phyloP scores from a whole-genome alignment of 2,797 vertebrate genomes.

The Coreius guichenoti region DNA sequence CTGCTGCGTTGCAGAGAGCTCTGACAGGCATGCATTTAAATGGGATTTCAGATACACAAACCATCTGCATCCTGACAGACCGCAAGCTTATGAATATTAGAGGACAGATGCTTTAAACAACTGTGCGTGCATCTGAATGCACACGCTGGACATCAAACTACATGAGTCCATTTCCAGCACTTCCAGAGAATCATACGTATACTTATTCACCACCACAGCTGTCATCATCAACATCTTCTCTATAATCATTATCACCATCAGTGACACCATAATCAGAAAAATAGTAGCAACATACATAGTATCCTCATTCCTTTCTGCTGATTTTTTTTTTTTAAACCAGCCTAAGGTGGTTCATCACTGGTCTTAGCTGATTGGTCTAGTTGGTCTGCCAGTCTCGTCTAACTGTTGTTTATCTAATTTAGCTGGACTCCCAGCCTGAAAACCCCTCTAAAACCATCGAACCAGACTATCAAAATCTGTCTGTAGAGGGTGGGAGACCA shows the following conservation, averaged over 20 bases:
- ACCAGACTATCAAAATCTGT: neutral
- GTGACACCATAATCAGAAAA: neutral
- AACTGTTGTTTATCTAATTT: neutral
- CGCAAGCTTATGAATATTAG: conserved; percentile 59
- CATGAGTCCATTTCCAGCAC: neutral
- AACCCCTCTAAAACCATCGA: neutral
- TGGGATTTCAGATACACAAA: conserved; percentile 58
- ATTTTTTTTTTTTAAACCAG: neutral
- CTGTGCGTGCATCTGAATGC: conserved; percentile 29
- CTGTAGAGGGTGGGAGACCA: too few species aligned
- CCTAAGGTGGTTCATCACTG: neutral
- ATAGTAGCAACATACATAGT: neutral
- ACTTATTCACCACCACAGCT: conserved; percentile 21
- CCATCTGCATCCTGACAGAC: conserved; percentile 59
- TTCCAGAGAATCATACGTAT: conserved; percentile 1
- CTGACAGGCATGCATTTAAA: conserved; percentile 60
- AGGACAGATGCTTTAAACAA: conserved; percentile 58
- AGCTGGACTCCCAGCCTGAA: too few species aligned
- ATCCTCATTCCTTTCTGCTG: neutral
- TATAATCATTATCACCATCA: conserved; percentile 9
- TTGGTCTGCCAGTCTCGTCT: neutral
- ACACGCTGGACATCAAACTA: conserved; percentile 15
- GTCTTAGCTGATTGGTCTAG: neutral
- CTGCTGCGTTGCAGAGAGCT: conserved; percentile 31
- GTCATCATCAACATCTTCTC: conserved; percentile 1